Evolutionary conservation across 2,797 vertebrate genomes (phyloP).

Genomic region (Phyllotis vaccarum): DNA sequence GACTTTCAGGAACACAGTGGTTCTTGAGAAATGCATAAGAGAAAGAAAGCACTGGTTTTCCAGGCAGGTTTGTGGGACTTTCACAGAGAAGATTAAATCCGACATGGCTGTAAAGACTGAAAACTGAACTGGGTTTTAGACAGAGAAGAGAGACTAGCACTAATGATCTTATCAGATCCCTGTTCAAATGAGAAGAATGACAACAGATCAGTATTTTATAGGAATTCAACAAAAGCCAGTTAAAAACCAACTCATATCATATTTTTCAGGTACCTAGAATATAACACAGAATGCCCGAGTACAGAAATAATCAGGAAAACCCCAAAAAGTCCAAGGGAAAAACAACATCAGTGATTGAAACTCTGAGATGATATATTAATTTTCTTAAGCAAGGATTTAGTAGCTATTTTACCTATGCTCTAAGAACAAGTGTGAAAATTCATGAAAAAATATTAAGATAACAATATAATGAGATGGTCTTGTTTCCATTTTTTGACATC

Average conservation of each 20-base stretch:
- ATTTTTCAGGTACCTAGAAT: neutral
- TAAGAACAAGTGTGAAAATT: neutral
- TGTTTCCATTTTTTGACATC: neutral
- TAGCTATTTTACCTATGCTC: neutral
- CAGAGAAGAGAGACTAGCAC: neutral
- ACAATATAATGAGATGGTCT: neutral
- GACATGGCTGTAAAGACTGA: neutral
- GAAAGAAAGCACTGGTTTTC: neutral
- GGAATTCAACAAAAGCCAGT: neutral
- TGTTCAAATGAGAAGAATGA: neutral
- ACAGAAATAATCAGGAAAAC: neutral
- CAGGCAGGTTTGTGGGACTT: neutral
- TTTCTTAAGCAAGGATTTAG: neutral
- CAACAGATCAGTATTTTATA: neutral
- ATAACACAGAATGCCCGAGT: slow-evolving; percentile 1
- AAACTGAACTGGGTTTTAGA: neutral
- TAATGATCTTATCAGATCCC: neutral
- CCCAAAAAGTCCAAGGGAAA: neutral
- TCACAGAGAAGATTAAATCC: neutral
- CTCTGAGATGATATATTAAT: neutral
- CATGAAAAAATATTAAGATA: neutral
- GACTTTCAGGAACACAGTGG: neutral
- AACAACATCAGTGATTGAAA: neutral
- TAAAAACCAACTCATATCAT: neutral
- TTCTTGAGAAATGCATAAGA: neutral